Base-by-base conservation (phyloP, 2,797 vertebrate species). In the Rachycentron canadum region DNA sequence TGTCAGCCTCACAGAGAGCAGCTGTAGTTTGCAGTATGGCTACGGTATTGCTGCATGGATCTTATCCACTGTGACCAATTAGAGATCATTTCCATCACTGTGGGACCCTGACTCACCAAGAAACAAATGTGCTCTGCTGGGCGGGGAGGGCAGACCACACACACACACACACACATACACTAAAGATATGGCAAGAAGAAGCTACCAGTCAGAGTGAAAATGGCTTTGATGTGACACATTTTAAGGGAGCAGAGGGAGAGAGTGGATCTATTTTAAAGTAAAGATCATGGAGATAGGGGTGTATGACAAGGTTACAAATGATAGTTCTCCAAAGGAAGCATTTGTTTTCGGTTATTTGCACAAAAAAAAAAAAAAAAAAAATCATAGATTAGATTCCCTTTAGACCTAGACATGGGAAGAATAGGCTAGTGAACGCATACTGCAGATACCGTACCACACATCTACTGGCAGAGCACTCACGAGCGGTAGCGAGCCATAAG, bases 1-100 rank as follows among this genome's bases (percentile, higher is more conserved):
- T 81, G 88, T 86, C 81, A 84, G 25, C 62, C 73, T 88, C 86
- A 45, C 47, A 85, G 61, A 73, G 74, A 89, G 72, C 69, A 88
- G 78, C 79, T 74, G 62, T 55, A 78, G 69, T 71, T 66, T 76
- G 63, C 67, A 69, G 26, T 79, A 69, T 68, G 75, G 77, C 67
- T 78, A 82, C 66, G 76, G 63, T 53, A 23, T 50, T 28, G 53
- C 55, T 56, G 76, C 75, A 60, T 38, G 47, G 73, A 41, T 69
- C 41, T 68, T 25, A 90, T 88, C 81, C 52, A 2, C 89, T 86
- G 87, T 85, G 89, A 88, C 89, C 86, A 92, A 90, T 92, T 91
- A 89, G 71, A 90, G 82, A 84, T 38, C 69, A 76, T 84, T 87
- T 90, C 75, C 70, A 65, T 88, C 85, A 69, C 78, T 0, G 7